A percentile compares a stretch with the other conserved stretches of the same genome.
Evolutionary conservation across 92 coral and sea anemone genomes (phyloP).

Genomic region (Paramuricea clavata): DNA sequence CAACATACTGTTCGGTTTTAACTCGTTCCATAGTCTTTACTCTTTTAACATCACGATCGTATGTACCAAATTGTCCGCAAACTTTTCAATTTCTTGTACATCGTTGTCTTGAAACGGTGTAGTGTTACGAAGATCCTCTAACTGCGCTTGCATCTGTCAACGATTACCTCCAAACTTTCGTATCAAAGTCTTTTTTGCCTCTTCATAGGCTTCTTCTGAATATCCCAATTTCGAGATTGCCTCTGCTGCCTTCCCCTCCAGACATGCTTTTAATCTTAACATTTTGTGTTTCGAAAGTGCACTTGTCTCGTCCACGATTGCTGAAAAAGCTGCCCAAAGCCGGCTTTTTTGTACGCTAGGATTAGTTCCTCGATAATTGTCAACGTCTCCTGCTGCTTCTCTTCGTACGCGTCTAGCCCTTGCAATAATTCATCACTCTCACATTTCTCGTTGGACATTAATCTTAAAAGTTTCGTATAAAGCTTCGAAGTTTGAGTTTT

Average conservation of each 20-base stretch:
- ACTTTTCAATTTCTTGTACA: constrained; percentile 44
- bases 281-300: background rate
- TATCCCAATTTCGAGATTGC: constrained; percentile 23
- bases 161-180: constrained; percentile 39
- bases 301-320: constrained; percentile 18
- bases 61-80: constrained; percentile 27
- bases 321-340: constrained; percentile 9
- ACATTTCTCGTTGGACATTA: constrained; percentile 21
- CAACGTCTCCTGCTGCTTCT: constrained; percentile 10
- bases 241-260: constrained; percentile 39
- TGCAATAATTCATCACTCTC: constrained; percentile 1
- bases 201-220: constrained; percentile 49
- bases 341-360: background rate
- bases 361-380: constrained; percentile 19
- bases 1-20: constrained; percentile 43
- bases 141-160: constrained; percentile 48
- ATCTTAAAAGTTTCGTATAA: constrained; percentile 24
- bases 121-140: constrained; percentile 32
- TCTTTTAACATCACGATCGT: constrained; percentile 41
- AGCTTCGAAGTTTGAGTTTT: constrained; percentile 39
- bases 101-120: constrained; percentile 8
- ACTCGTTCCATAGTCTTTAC: constrained; percentile 19
- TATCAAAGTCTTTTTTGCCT: constrained; percentile 38
- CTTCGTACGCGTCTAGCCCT: constrained; percentile 12
- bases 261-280: constrained; percentile 21